Evolutionary conservation across 2,888 invertebrate genomes (phyloP), one percentile per base, ranked within the genome.

Genomic region (Anthoptus insignis): DNA sequence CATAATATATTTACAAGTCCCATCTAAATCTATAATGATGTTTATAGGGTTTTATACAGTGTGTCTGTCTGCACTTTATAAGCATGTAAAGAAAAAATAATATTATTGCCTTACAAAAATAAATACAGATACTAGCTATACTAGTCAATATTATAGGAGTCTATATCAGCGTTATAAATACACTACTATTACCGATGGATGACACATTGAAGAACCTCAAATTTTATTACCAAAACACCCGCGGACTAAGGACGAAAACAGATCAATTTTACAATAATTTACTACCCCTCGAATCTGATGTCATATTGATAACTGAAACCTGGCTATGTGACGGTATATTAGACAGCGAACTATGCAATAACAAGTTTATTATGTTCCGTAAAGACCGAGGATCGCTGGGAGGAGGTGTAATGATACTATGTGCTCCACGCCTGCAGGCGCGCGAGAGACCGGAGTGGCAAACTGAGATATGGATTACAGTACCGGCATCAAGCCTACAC

Each of bases 141-240:
- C n/a, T n/a, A n/a, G n/a, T 27, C 8, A 6, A 27, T 27, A 27
- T 27, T 27, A 27, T n/a, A n/a, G n/a, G n/a, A n/a, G 27, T 27
- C 27, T 11, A 32, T 32, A 11, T 32, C 32, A 32, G 32, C 11
- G 11, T 32, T 6, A 11, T 32, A 32, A 32, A 8, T 32, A 9
- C 11, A 6, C 11, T 32, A 32, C 27, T 27, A 7, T 27, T 27
- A 27, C 3, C 13, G 50, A 47, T 49, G 59, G 34, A 59, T 59
- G 21, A 32, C n/a, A 24, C 34, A 32, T 16, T 49, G 6, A 37
- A 49, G 5, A 14, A 21, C 14, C 11, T 59, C 22, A 47, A 53
- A 37, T 14, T 54, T 47, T 61, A 11, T 11, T 61, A 61, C 21
- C 61, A 61, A 29, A 61, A 54, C 16, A 14, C 14, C 1, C 42